These are phyloP conservation scores for Zonotrichia leucophrys DNA, from an alignment of 2,113 vertebrate species.

Conservation along the genomic window DNA sequence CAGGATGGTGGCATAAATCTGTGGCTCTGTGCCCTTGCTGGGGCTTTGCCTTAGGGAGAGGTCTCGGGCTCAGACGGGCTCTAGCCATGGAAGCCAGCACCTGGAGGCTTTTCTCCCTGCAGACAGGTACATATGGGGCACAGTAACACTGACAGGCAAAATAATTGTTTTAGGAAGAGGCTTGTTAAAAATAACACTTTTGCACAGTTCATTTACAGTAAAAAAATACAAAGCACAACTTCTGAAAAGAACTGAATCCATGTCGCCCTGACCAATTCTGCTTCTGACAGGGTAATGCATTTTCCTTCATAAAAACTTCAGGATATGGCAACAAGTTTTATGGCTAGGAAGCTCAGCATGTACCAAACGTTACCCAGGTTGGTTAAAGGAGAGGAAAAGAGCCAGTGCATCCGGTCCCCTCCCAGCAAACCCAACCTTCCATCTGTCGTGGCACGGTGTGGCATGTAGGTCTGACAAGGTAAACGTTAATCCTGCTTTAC, in stretches of 20 bases:
- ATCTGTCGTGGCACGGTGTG: accelerated
- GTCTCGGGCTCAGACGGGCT: background rate
- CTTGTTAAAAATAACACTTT: background rate
- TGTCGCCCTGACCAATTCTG: background rate
- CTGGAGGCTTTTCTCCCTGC: background rate
- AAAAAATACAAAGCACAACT: background rate
- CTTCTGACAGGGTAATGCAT: background rate
- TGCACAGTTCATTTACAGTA: background rate
- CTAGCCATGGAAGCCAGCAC: background rate
- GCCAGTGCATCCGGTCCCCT: background rate
- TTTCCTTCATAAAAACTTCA: background rate
- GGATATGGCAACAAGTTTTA: background rate
- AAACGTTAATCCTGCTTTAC: background rate
- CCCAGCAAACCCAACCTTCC: background rate
- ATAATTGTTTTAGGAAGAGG: background rate
- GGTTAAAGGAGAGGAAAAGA: background rate
- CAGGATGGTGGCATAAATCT: background rate
- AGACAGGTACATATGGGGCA: background rate
- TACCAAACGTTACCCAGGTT: background rate
- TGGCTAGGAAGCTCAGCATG: background rate
- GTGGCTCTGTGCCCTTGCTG: background rate
- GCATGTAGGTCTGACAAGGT: background rate
- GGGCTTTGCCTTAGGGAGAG: no score
- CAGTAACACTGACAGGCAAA: background rate
- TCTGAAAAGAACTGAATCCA: background rate